Conservation (phyloP, 2,113 vertebrate genomes). For the Speoplatyrhinus poulsoni region DNA sequence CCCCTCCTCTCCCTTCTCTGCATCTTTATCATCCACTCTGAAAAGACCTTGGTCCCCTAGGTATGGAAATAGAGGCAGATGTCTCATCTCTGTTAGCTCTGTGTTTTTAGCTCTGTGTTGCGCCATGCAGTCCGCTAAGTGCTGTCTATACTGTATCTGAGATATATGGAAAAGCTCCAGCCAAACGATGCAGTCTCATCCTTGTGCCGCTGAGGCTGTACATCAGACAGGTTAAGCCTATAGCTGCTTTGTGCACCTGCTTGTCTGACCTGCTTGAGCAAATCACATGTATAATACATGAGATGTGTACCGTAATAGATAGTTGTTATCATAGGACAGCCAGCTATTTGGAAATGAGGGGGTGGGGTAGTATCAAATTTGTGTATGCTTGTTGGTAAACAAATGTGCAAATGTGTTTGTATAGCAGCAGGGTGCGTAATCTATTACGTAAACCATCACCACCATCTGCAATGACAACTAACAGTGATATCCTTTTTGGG, state of each 20-base stretch:
- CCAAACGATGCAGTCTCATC: slow-evolving; percentile 54
- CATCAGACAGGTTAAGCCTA: slow-evolving; percentile 16
- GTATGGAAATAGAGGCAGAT: slow-evolving; percentile 30
- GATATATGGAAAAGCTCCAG: slow-evolving; percentile 38
- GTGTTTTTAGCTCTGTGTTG: slow-evolving; percentile 36
- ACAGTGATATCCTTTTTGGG: slow-evolving; percentile 13
- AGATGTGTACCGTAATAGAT: not conserved
- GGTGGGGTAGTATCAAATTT: not conserved
- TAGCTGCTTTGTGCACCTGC: slow-evolving; percentile 32
- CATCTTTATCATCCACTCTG: slow-evolving; percentile 54
- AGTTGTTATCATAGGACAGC: not conserved
- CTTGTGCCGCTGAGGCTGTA: slow-evolving; percentile 37
- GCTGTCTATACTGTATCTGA: slow-evolving; percentile 47
- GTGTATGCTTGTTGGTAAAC: slow-evolving; percentile 3
- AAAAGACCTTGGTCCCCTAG: slow-evolving; percentile 43
- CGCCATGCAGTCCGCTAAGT: slow-evolving; percentile 57
- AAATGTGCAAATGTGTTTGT: slow-evolving; percentile 15
- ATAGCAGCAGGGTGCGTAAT: slow-evolving; percentile 9
- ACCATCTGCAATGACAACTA: slow-evolving; percentile 27
- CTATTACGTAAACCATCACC: slow-evolving; percentile 6
- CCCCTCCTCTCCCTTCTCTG: slow-evolving; percentile 38
- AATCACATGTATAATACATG: not conserved
- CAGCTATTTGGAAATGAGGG: not conserved
- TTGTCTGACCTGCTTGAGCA: not conserved
- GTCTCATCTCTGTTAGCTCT: slow-evolving; percentile 46